Percentiles rank a stretch among this genome's conserved stretches.
These are phyloP conservation scores for Lydus trimaculatus DNA, from an alignment of 2,888 invertebrate genomes.

Conservation along the genomic window DNA sequence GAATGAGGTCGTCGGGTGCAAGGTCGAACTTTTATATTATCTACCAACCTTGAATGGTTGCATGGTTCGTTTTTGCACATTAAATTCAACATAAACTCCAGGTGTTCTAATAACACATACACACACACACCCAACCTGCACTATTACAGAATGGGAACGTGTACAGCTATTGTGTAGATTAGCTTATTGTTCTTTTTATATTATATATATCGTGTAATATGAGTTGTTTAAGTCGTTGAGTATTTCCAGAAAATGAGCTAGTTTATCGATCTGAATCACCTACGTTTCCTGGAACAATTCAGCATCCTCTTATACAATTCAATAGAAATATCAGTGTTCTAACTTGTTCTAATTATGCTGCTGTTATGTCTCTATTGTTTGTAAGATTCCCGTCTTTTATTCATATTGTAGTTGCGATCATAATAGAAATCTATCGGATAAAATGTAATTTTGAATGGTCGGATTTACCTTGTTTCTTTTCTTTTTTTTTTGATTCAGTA, in stretches of 20 bases:
- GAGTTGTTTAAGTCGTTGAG: not conserved
- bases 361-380: not conserved
- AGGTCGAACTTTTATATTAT: conserved; percentile 21
- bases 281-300: not conserved
- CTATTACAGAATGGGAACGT: not conserved
- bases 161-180: not conserved
- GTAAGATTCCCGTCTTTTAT: not conserved
- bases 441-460: not conserved
- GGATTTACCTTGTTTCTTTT: not conserved
- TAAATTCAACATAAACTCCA: not conserved
- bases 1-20: conserved; percentile 25
- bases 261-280: not conserved
- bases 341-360: not conserved
- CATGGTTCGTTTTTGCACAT: conserved; percentile 13
- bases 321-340: not conserved
- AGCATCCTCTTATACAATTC: not conserved
- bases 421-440: too few species aligned
- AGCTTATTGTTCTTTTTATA: not conserved
- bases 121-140: too few species aligned
- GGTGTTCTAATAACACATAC: not conserved
- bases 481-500: not conserved
- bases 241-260: not conserved
- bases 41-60: conserved; percentile 22
- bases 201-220: not conserved
- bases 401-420: not conserved